phyloP scores from a whole-genome alignment of 2,113 vertebrate genomes.

The Ceyx cyanopectus region DNA sequence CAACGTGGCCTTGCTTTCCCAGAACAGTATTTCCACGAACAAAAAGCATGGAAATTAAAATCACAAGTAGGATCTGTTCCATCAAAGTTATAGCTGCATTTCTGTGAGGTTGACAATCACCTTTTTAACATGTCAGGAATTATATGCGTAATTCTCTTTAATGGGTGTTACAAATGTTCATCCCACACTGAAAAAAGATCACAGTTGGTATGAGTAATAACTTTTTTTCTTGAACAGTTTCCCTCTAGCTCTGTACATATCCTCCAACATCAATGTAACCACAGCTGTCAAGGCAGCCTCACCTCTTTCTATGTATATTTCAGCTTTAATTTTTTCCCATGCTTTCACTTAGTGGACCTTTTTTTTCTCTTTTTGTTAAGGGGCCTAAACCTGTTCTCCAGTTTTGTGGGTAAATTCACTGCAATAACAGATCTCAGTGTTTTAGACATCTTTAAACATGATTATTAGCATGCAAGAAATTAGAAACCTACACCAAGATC shows the following conservation, averaged over 20 bases:
- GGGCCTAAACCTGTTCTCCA: constrained; percentile 48
- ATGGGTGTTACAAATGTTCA: constrained; percentile 64
- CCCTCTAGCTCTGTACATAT: constrained; percentile 54
- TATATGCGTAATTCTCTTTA: constrained; percentile 40
- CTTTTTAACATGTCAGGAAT: constrained; percentile 56
- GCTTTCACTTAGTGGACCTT: constrained; percentile 14
- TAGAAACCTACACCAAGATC: constrained; percentile 56
- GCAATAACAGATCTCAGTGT: constrained; percentile 30
- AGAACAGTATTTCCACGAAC: constrained; percentile 34
- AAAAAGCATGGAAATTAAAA: constrained; percentile 53
- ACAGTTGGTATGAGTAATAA: constrained; percentile 66
- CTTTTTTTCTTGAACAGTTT: constrained; percentile 48
- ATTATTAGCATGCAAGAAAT: constrained; percentile 50
- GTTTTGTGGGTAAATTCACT: constrained; percentile 53
- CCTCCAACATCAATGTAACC: constrained; percentile 69
- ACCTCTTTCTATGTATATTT: constrained; percentile 64
- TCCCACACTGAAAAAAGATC: constrained; percentile 64
- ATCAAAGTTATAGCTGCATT: constrained; percentile 36
- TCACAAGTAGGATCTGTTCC: constrained; percentile 47
- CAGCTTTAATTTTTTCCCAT: constrained; percentile 67
- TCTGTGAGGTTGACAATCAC: constrained; percentile 42
- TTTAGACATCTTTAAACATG: constrained; percentile 30
- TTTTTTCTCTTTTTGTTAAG: background rate
- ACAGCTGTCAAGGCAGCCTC: constrained; percentile 65
- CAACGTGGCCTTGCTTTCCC: constrained; percentile 20